phyloP scores from a whole-genome alignment of 2,797 vertebrate species.

The Balearica regulorum region DNA sequence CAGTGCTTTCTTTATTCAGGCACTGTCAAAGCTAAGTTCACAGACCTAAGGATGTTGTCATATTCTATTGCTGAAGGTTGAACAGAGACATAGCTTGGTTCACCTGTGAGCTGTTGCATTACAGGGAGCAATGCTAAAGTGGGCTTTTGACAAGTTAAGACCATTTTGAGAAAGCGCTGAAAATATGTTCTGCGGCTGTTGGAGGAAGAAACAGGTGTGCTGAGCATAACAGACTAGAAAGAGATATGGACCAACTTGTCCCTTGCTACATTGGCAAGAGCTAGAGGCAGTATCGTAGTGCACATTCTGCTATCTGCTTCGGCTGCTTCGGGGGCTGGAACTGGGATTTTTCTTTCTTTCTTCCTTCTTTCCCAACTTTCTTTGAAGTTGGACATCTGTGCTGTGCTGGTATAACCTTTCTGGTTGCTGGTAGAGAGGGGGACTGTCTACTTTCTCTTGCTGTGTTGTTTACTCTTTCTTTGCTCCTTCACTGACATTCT shows the following conservation, averaged over 20 bases:
- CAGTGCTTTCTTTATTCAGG: neutral
- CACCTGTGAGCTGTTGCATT: neutral
- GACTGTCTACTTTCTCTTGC: neutral
- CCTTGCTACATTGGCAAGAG: neutral
- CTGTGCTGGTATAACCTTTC: neutral
- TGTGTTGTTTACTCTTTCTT: neutral
- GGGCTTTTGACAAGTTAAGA: neutral
- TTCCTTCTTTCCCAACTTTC: neutral
- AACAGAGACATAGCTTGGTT: neutral
- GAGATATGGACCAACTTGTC: neutral
- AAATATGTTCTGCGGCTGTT: conserved; percentile 10
- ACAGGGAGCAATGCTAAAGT: neutral
- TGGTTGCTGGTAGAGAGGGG: neutral
- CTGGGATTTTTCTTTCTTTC: neutral
- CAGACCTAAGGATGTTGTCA: neutral
- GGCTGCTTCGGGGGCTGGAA: neutral
- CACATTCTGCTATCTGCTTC: neutral
- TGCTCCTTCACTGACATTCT: neutral
- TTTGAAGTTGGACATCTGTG: neutral
- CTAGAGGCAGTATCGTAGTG: accelerated
- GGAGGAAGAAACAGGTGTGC: neutral
- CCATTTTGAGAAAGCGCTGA: neutral
- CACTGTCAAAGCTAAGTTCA: neutral
- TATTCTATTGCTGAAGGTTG: neutral
- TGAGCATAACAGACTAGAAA: neutral